These are phyloP conservation scores for Thryonomys swinderianus DNA, from an alignment of 2,113 vertebrate genomes.

Conservation along the genomic window DNA sequence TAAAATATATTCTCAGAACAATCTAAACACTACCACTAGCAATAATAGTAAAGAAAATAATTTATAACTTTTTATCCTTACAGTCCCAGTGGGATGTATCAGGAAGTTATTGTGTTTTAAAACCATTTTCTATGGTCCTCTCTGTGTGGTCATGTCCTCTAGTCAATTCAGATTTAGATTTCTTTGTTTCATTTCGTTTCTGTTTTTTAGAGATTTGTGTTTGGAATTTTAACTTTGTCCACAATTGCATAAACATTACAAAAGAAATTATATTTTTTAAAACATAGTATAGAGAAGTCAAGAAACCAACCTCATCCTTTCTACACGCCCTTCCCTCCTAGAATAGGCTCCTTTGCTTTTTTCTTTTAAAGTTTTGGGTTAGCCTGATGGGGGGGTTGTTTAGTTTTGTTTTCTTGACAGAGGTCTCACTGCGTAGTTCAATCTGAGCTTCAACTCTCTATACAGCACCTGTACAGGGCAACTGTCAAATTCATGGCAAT, in stretches of 20 bases:
- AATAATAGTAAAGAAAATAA: background rate
- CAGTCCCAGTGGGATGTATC: background rate
- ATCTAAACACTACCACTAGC: background rate
- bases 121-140: background rate
- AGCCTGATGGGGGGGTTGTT: slow-evolving; percentile 28
- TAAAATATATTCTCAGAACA: background rate
- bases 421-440: too few species aligned
- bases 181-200: slow-evolving; percentile 13
- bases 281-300: background rate
- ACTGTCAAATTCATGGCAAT: too few species aligned
- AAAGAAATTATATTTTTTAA: slow-evolving; percentile 14
- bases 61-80: background rate
- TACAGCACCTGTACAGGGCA: too few species aligned
- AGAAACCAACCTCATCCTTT: background rate
- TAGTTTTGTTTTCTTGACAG: too few species aligned
- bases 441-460: too few species aligned
- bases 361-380: background rate
- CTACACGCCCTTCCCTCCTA: background rate
- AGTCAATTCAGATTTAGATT: background rate
- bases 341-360: background rate
- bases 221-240: background rate
- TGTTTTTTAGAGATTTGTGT: background rate
- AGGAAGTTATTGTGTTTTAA: background rate
- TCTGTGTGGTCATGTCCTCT: background rate
- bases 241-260: background rate